Base-by-base conservation (phyloP, 2,113 vertebrate genomes). In the Leiothrix lutea region DNA sequence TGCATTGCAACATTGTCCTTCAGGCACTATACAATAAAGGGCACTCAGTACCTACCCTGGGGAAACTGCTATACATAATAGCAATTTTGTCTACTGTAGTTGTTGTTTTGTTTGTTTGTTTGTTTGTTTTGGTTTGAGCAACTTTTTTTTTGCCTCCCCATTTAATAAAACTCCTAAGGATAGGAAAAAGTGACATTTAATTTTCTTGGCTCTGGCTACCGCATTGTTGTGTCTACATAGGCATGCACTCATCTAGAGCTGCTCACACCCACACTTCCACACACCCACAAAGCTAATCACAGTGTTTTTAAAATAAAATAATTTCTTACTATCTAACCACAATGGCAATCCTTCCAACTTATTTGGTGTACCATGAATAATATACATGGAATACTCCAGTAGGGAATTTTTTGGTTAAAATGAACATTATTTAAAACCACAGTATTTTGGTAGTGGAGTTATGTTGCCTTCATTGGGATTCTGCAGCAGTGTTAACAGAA, bases 161-260 rank as follows among this genome's bases (percentile, higher is more conserved):
- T n/a, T 83, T 92, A 88, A 66, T 86, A 66, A 78, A 88, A 71
- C 25, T 78, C n/a, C 9, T 79, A 88, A 94, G 20, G 38, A 80
- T 69, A 92, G 44, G 56, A 94, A 81, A 78, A 78, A 54, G 4
- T 28, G 22, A 29, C n/a, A 87, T 75, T 78, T 64, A 60, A 50
- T 89, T 92, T 88, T 91, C 66, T 83, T 90, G 81, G 80, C 51
- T 90, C 94, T 93, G 82, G 47, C 72, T 94, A 62, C 60, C 3
- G 35, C 75, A 56, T 62, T 87, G 79, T 73, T 94, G 51, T 96
- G 94, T 93, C 84, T 95, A 80, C 71, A 95, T 80, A 95, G 33
- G 23, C 51, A 51, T 29, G 19, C 19, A 66, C 62, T 86, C 71
- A 62, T 77, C 42, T 29, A 58, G 1, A 12, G 33, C 67, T 64